Percentiles rank a stretch among this genome's conserved stretches.
Evolutionary conservation across 2,113 vertebrate genomes (phyloP).

Genomic region (Hystrix cristata): DNA sequence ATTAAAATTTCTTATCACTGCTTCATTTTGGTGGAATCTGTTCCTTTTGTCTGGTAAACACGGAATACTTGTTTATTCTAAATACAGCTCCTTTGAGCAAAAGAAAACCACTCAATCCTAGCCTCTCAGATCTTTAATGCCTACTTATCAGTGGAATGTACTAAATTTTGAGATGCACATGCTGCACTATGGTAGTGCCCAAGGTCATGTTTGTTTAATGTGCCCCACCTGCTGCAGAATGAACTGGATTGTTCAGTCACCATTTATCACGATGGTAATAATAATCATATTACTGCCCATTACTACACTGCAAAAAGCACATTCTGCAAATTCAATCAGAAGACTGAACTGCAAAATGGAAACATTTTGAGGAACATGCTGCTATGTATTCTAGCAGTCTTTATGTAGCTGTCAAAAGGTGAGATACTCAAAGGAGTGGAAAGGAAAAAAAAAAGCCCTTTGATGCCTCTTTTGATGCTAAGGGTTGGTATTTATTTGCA

Average conservation of each 20-base stretch:
- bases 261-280: not conserved
- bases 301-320: not conserved
- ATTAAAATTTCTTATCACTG: not conserved
- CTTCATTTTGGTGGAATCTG: not conserved
- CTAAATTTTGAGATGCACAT: not conserved
- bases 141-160: not conserved
- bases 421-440: not conserved
- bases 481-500: not conserved
- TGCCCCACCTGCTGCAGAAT: not conserved
- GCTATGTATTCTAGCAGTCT: not conserved
- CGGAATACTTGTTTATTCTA: not conserved
- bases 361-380: conserved; percentile 4
- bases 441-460: not conserved
- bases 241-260: not conserved
- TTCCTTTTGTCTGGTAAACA: not conserved
- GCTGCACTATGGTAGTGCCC: not conserved
- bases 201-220: not conserved
- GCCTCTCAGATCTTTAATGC: not conserved
- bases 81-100: conserved; percentile 8
- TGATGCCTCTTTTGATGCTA: not conserved
- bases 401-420: not conserved
- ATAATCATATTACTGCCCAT: not conserved
- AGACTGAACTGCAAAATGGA: conserved; percentile 12
- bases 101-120: not conserved
- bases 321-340: conserved; percentile 41